Base-by-base conservation (phyloP, 2,888 invertebrate species). In the Protophormia terraenovae region DNA sequence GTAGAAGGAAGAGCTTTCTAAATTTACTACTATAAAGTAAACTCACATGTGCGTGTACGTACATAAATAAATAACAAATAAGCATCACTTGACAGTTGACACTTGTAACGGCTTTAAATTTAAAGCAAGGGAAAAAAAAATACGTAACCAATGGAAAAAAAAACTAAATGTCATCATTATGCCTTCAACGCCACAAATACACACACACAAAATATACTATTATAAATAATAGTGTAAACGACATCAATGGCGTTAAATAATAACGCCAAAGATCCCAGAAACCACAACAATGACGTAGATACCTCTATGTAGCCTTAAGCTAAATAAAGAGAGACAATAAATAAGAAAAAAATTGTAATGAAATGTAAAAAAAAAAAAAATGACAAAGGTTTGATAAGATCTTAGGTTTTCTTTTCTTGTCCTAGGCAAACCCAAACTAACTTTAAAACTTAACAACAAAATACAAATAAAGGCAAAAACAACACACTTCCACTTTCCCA, bases 11-110 rank as follows among this genome's bases (percentile, higher is more conserved):
- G n/a, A n/a, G n/a, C n/a, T n/a, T n/a, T n/a, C n/a, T n/a, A n/a
- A n/a, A n/a, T n/a, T 1, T 12, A 35, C 22, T 35, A 6, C 1
- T 4, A 29, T 0, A 16, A 0, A 7, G 38, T 4, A 45, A 2
- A 14, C 29, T 4, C 19, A 12, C 22, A 50, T 50, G 16, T 58
- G 7, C 24, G 16, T 38, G n/a, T n/a, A n/a, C 32, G 16, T 8
- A 12, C 29, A 19, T n/a, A 27, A 35, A 76, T 62, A 71, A 77
- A 72, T 66, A 72, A 83, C 32, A 55, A 60, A 67, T 67, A 81
- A 62, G 50, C 72, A 71, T 38, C 64, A 24, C 16, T 55, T 77
- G 77, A 72, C 77, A 77, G 72, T 60, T 67, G 72, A 73, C 67
- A 67, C 71, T 78, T 78, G 45, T 73, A 66, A 58, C 60, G 62